A percentile compares a stretch with the other conserved stretches of the same genome.
Evolutionary conservation across 1,140 invertebrate genomes (phyloP).

Genomic region (Octopus bimaculoides): DNA sequence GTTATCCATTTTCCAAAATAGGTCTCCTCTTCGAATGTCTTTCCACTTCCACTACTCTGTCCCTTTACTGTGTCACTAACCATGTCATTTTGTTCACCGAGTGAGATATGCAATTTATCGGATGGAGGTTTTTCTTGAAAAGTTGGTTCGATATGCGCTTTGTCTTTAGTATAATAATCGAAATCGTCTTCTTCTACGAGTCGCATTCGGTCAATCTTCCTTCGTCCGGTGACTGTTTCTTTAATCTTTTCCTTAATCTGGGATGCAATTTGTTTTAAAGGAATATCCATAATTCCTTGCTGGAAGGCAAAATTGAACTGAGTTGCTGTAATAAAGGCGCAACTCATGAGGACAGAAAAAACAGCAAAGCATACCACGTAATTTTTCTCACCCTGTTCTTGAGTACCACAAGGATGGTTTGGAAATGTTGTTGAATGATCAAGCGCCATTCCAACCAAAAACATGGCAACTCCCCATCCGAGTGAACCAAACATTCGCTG

Average conservation of each 20-base stretch:
- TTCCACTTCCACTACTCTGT: conserved; percentile 18
- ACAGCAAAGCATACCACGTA: conserved; percentile 98
- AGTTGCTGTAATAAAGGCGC: conserved; percentile 88
- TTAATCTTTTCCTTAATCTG: conserved; percentile 45
- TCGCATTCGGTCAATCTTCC: conserved; percentile 34
- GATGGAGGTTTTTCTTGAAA: conserved; percentile 20
- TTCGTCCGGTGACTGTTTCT: conserved; percentile 38
- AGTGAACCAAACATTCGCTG: conserved; percentile 98
- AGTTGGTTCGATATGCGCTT: conserved; percentile 10
- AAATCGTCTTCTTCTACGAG: conserved; percentile 43
- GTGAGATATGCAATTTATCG: conserved; percentile 35
- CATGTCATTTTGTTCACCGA: conserved; percentile 42
- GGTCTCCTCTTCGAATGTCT: conserved; percentile 29
- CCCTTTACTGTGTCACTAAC: conserved; percentile 45
- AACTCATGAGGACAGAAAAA: conserved; percentile 95
- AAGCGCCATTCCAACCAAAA: conserved; percentile 90
- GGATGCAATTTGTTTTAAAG: conserved; percentile 35
- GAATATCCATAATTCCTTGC: conserved; percentile 31
- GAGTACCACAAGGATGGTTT: conserved; percentile 73
- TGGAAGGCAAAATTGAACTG: conserved; percentile 64
- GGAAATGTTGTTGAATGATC: conserved; percentile 91
- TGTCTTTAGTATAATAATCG: conserved; percentile 27
- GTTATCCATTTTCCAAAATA: conserved; percentile 49
- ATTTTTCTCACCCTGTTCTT: conserved; percentile 73
- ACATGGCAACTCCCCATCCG: conserved; percentile 98